Conservation (phyloP, 2,888 invertebrate species). For the Phyllotreta striolata region DNA sequence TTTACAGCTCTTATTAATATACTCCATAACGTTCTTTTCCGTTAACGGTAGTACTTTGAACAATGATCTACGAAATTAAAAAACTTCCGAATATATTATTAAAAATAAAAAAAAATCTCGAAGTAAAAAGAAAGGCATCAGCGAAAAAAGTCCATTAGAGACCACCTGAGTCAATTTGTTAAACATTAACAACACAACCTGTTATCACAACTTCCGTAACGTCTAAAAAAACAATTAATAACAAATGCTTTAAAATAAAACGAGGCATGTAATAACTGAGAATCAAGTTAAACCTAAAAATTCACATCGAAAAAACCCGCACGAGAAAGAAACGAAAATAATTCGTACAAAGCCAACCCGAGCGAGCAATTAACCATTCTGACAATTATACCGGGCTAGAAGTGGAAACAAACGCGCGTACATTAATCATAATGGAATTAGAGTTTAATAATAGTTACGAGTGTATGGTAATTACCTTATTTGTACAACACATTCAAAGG, state of each 20-base stretch:
- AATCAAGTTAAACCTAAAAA: background rate
- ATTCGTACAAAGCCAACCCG: conserved; percentile 7
- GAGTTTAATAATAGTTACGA: conserved; percentile 36
- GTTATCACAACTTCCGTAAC: conserved; percentile 3
- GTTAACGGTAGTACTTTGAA: no score
- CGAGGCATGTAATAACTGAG: conserved; percentile 8
- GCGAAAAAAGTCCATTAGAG: background rate
- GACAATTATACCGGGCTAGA: conserved; percentile 32
- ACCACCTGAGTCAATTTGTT: conserved; percentile 8
- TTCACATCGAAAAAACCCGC: conserved; percentile 10
- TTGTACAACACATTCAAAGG: conserved; percentile 35
- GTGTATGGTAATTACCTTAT: conserved; percentile 38
- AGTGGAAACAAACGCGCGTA: conserved; percentile 32
- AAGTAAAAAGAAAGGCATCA: no score
- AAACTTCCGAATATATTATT: no score
- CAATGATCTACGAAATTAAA: no score
- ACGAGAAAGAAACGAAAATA: conserved; percentile 12
- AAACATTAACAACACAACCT: conserved; percentile 1
- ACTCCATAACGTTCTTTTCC: no score
- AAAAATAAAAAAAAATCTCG: no score
- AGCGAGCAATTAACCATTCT: conserved; percentile 25
- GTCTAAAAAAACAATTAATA: conserved; percentile 9
- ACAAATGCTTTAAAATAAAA: conserved; percentile 1
- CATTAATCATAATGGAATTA: conserved; percentile 43
- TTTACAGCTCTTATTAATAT: no score